Conservation (phyloP, 2,888 invertebrate genomes). For the Orthonychiurus folsomi region DNA sequence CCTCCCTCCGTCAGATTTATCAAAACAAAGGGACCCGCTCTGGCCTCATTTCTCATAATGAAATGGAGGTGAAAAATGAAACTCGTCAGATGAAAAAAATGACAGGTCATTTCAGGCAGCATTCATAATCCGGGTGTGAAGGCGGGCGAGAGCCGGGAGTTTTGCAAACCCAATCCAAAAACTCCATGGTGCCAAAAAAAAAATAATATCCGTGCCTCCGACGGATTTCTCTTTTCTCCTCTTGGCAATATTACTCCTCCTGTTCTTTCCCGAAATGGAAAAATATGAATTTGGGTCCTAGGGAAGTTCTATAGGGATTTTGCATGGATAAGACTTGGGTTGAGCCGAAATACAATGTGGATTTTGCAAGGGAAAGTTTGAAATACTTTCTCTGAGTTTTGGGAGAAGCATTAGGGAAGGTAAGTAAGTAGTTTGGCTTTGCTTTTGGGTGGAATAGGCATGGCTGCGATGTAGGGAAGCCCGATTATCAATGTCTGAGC, state of each 20-base stretch:
- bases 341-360: no score
- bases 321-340: no score
- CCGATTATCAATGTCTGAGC: no score
- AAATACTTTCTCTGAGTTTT: no score
- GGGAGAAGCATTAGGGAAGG: not conserved
- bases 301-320: no score
- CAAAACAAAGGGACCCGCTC: constrained; percentile 5
- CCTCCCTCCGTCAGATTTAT: not conserved
- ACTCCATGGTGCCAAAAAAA: not conserved
- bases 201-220: not conserved
- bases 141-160: no score
- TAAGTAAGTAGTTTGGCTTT: not conserved
- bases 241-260: no score
- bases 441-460: not conserved
- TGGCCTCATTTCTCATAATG: constrained; percentile 2
- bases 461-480: not conserved
- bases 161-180: no score
- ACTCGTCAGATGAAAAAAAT: not conserved
- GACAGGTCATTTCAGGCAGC: not conserved
- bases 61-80: not conserved
- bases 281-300: not conserved
- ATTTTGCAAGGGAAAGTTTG: no score
- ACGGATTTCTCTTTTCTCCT: not conserved
- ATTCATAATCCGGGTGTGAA: not conserved
- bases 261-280: not conserved